A percentile compares a stretch with the other conserved stretches of the same genome.
Conservation (phyloP, 35 echinoderm and acorn worm genomes). For the Ophiothrix spiculata region DNA sequence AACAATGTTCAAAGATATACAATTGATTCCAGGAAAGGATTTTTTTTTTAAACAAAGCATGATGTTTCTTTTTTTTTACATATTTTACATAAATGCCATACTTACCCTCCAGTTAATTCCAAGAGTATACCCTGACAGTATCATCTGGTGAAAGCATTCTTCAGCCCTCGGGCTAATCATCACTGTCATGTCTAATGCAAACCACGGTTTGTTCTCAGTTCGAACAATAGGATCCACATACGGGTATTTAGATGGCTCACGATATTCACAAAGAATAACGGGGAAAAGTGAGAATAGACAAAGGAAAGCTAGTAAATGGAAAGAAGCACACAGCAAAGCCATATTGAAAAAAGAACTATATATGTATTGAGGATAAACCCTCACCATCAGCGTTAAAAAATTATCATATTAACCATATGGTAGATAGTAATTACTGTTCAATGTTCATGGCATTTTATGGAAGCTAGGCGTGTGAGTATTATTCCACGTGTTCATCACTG, state of each 20-base stretch:
- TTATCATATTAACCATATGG: neutral
- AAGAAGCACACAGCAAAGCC: neutral
- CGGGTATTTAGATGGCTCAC: neutral
- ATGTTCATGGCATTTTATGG: too few species aligned
- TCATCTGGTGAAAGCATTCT: neutral
- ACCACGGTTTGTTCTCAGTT: neutral
- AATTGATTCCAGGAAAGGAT: too few species aligned
- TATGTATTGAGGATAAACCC: too few species aligned
- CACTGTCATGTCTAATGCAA: neutral
- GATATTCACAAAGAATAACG: neutral
- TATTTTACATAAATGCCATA: too few species aligned
- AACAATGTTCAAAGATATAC: too few species aligned
- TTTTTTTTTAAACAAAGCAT: too few species aligned
- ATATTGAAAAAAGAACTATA: too few species aligned
- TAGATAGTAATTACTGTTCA: neutral
- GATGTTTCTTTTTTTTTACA: too few species aligned
- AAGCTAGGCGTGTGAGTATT: too few species aligned
- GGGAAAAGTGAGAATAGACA: neutral
- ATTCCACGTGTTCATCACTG: neutral
- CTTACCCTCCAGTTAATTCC: neutral
- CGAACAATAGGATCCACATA: neutral
- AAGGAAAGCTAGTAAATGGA: neutral
- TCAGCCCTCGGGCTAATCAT: neutral
- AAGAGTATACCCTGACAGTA: neutral
- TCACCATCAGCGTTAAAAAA: neutral